Evolutionary conservation across 2,113 vertebrate species (phyloP), one percentile per base, ranked within the genome.

Genomic region (Myrmophylax atrothorax): DNA sequence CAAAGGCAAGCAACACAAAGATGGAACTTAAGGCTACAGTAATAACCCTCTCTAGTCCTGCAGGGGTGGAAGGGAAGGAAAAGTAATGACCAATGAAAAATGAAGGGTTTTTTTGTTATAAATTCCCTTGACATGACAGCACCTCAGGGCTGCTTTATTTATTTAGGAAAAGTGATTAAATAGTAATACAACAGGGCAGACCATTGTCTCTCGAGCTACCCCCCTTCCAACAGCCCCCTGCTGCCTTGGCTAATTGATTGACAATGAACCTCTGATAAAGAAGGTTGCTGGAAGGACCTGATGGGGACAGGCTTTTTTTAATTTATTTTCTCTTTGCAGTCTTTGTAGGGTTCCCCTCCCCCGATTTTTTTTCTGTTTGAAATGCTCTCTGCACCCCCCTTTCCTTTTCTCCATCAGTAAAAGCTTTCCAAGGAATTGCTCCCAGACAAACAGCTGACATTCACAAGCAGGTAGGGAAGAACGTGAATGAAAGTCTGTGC

Each of bases 1-100:
- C 98, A 98, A 98, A 98, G 98, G 97, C 97, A 95, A 97, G 97
- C 97, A 98, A 97, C 97, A 98, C 98, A 98, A 98, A 98, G 98
- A 98, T 98, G 97, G 98, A 98, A 98, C 98, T 98, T 98, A 98
- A 98, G 97, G 98, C 98, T 98, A 98, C 98, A 98, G 98, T 98
- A 98, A 98, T 98, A 98, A 98, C 98, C 98, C 98, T 98, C 98
- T 98, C 98, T 98, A 97, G 97, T 98, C 97, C 97, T 95, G 94
- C 95, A 92, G 97, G 96, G 84, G 73, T 91, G 91, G 95, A 94
- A 97, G 95, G 84, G 89, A 95, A 97, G 97, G 90, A 96, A 97
- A 97, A 97, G 97, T 97, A 98, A 97, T 97, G 98, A 97, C 98
- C 97, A 98, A 97, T 97, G 97, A 97, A 98, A 98, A 98, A 97